Base-by-base conservation (phyloP, 1,140 invertebrate species). In the Drosophila pandora region DNA sequence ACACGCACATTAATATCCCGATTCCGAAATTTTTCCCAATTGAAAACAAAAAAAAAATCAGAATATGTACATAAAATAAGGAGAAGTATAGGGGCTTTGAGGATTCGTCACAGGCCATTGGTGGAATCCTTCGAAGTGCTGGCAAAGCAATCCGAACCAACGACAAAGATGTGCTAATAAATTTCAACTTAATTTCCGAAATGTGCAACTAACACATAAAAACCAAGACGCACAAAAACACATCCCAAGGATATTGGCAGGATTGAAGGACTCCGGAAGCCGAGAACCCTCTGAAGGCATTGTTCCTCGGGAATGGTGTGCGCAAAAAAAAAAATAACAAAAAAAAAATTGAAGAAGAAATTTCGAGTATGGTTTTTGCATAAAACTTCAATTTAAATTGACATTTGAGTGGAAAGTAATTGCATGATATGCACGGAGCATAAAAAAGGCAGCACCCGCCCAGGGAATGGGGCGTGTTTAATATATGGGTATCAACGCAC, bases 331-430 rank as follows among this genome's bases (percentile, higher is more conserved):
- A 37, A 10, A 10, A 10, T n/a, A 37, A 12, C n/a, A 37, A 10
- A 37, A 10, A 10, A 67, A 81, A 70, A 85, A 17, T 17, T 28
- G 3, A 28, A 28, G 25, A 28, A 28, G 25, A 28, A 28, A 70
- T 82, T 81, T 85, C 82, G 73, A 87, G 82, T 79, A 87, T 88
- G 82, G 67, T 88, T 87, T 87, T 87, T 88, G 82, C 82, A 87
- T 87, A 87, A 87, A 87, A 87, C 82, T 87, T 87, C 83, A 87
- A 87, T 87, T 87, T 88, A 87, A 87, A 87, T 87, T 87, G 82
- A 87, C 82, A 87, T 87, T 87, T 87, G 82, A 87, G 82, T 87
- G 82, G 82, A 87, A 87, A 87, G 82, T 87, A 87, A 87, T 87
- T 87, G 82, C 83, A 82, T 88, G 82, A 87, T 87, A 82, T 88